Conservation (phyloP, 1,140 invertebrate species). For the Eriocheir sinensis region DNA sequence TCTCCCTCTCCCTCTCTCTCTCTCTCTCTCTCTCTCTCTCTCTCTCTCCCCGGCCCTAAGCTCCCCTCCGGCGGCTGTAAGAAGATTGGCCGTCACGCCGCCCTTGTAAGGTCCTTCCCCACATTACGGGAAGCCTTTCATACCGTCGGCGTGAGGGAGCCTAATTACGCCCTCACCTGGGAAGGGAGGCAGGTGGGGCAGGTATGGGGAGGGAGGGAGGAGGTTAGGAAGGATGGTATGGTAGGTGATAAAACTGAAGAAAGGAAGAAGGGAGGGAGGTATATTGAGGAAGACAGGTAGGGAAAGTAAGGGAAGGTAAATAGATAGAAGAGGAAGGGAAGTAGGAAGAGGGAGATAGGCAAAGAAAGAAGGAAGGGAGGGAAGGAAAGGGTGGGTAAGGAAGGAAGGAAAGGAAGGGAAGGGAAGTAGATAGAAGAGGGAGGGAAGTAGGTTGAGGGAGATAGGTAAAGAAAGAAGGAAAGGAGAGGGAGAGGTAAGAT, state of each 20-base stretch:
- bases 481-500: background rate
- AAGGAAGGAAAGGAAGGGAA: background rate
- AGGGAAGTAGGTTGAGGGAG: background rate
- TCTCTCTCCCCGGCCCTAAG: no score
- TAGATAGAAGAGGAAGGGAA: background rate
- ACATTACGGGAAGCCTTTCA: no score
- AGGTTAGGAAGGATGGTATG: background rate
- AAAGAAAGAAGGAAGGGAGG: background rate
- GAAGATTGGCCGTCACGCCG: no score
- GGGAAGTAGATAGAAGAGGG: background rate
- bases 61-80: no score
- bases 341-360: background rate
- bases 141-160: no score
- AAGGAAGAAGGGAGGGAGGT: background rate
- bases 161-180: no score
- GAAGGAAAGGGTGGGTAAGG: background rate
- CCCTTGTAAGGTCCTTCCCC: no score
- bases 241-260: no score
- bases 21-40: constrained; percentile 41
- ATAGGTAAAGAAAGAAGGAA: background rate
- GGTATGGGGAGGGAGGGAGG: background rate
- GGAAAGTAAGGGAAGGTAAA: background rate
- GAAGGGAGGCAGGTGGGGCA: background rate
- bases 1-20: constrained; percentile 35
- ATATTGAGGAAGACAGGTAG: no score